Percentiles rank a stretch among this genome's conserved stretches.
Evolutionary conservation across 2,797 vertebrate genomes (phyloP).

Genomic region (Benthosema pterotum): DNA sequence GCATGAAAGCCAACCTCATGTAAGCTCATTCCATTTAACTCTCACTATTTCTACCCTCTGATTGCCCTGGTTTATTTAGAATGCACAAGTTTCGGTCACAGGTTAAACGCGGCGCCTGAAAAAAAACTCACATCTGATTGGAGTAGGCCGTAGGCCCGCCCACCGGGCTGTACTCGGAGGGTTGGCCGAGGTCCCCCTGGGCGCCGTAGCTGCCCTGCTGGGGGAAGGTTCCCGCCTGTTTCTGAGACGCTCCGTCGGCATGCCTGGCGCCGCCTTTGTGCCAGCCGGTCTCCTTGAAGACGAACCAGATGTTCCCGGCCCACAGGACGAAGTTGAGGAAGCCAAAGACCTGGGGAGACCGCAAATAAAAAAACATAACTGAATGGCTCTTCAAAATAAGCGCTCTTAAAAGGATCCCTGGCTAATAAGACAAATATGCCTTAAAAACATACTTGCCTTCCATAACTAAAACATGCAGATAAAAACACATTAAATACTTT

Average conservation of each 20-base stretch:
- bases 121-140: conserved; percentile 89
- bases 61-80: conserved; percentile 61
- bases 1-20: background rate
- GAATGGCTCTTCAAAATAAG: too few species aligned
- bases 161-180: conserved; percentile 87
- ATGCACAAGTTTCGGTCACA: conserved; percentile 30
- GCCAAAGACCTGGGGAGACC: conserved; percentile 87
- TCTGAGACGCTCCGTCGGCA: conserved; percentile 82
- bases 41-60: conserved; percentile 45
- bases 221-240: conserved; percentile 84
- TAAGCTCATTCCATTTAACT: too few species aligned
- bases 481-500: too few species aligned
- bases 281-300: conserved; percentile 98
- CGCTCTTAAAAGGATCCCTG: too few species aligned
- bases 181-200: conserved; percentile 78
- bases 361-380: background rate
- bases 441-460: too few species aligned
- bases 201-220: conserved; percentile 85
- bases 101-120: conserved; percentile 38
- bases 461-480: too few species aligned
- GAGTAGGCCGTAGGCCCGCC: conserved; percentile 89
- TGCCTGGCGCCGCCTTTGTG: conserved; percentile 88
- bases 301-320: conserved; percentile 99
- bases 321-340: conserved; percentile 98
- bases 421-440: too few species aligned